These are phyloP conservation scores for Calephelis perditalis DNA, from an alignment of 2,888 invertebrate species.

Conservation along the genomic window DNA sequence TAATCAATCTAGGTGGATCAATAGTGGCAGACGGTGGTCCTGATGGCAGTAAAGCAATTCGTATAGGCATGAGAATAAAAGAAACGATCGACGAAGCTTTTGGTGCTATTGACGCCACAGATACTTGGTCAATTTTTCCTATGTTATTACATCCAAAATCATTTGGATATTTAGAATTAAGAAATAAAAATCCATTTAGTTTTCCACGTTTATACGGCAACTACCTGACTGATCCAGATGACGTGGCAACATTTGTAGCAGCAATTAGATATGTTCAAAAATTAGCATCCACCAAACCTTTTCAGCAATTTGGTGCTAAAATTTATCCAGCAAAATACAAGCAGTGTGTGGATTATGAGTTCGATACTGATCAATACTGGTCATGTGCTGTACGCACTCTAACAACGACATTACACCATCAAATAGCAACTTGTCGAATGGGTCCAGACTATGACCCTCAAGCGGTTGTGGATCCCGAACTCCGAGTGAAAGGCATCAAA, in stretches of 20 bases:
- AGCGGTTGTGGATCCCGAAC: constrained; percentile 81
- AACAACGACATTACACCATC: constrained; percentile 81
- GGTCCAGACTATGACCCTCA: constrained; percentile 79
- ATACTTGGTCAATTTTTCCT: constrained; percentile 81
- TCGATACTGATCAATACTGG: constrained; percentile 83
- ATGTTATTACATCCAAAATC: constrained; percentile 88
- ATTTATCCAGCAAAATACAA: constrained; percentile 72
- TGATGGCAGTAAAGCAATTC: constrained; percentile 56
- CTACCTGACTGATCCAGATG: constrained; percentile 82
- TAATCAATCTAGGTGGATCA: constrained; percentile 81
- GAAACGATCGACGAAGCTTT: constrained; percentile 74
- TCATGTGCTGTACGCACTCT: constrained; percentile 81
- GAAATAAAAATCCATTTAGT: constrained; percentile 84
- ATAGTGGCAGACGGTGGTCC: constrained; percentile 78
- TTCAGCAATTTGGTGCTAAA: constrained; percentile 76
- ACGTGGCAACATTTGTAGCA: constrained; percentile 78
- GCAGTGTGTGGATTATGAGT: constrained; percentile 64
- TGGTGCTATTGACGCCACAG: constrained; percentile 71
- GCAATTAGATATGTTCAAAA: constrained; percentile 80
- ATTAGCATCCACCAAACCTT: constrained; percentile 76
- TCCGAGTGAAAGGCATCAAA: constrained; percentile 79
- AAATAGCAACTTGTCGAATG: constrained; percentile 85
- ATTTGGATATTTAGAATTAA: constrained; percentile 82
- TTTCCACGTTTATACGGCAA: constrained; percentile 89
- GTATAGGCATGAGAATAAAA: constrained; percentile 76